phyloP scores from a whole-genome alignment of 2,797 vertebrate species.

The Anniella stebbinsi region DNA sequence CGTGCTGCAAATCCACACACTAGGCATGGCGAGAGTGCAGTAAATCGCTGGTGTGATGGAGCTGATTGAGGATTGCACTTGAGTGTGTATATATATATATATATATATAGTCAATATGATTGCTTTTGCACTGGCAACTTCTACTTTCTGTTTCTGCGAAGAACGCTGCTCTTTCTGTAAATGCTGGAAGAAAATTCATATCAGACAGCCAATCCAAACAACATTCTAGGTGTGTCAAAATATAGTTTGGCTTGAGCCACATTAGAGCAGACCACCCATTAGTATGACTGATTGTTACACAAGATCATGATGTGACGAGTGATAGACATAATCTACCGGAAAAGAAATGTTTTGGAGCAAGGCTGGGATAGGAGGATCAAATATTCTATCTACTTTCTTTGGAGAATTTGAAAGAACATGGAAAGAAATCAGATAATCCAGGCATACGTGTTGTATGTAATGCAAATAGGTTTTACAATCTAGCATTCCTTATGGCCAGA shows the following conservation, averaged over 20 bases:
- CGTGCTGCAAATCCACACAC: too few relatives aligned
- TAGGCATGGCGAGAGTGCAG: too few relatives aligned
- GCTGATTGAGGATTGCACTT: too few relatives aligned
- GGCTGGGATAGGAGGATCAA: neutral
- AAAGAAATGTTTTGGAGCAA: neutral
- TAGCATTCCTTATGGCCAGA: neutral
- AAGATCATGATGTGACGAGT: neutral
- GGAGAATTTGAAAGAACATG: neutral
- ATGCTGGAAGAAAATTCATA: neutral
- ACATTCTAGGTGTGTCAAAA: neutral
- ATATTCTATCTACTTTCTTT: neutral
- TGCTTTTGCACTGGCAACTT: neutral
- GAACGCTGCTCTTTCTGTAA: neutral
- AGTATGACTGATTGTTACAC: neutral
- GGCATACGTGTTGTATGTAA: neutral
- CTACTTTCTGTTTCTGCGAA: neutral
- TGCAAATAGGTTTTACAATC: neutral
- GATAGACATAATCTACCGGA: neutral
- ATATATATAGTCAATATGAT: neutral
- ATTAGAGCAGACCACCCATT: neutral
- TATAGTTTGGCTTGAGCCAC: neutral
- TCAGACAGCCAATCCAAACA: neutral
- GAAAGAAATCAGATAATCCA: neutral
- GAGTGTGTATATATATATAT: too few relatives aligned
- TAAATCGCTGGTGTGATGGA: too few relatives aligned